Percentiles rank a stretch among this genome's conserved stretches.
Evolutionary conservation across 2,888 invertebrate genomes (phyloP).

Genomic region (Ethmia dodecea): DNA sequence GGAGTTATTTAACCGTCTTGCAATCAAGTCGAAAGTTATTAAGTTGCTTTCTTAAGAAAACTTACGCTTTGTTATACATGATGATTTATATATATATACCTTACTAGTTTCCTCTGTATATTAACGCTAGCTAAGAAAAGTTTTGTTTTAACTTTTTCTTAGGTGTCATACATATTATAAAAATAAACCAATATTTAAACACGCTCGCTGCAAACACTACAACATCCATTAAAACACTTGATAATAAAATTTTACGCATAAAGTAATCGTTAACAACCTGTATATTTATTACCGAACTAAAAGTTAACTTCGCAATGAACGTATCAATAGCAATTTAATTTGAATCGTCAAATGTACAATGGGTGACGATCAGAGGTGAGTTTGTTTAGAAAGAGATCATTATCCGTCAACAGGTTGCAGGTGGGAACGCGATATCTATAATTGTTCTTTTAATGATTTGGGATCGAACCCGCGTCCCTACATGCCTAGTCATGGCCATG

Average conservation of each 20-base stretch:
- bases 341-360: constrained; percentile 29
- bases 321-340: constrained; percentile 38
- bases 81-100: constrained; percentile 3
- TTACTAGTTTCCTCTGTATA: too few species aligned
- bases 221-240: too few species aligned
- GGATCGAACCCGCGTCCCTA: constrained; percentile 58
- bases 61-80: constrained; percentile 4
- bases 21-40: constrained; percentile 3
- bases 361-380: constrained; percentile 38
- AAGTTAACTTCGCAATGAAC: constrained; percentile 8
- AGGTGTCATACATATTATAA: too few species aligned
- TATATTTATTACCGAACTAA: too few species aligned
- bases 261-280: too few species aligned
- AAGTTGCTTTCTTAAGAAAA: too few species aligned
- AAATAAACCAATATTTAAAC: too few species aligned
- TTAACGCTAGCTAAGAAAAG: too few species aligned
- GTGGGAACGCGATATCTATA: constrained; percentile 74
- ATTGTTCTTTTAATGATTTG: constrained; percentile 77
- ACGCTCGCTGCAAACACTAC: too few species aligned
- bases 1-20: constrained; percentile 3
- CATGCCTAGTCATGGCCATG: constrained; percentile 75
- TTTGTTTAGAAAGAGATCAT: constrained; percentile 71
- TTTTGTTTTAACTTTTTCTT: too few species aligned
- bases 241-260: too few species aligned
- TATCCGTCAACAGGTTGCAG: constrained; percentile 72